A percentile compares a stretch with the other conserved stretches of the same genome.
Conservation (phyloP, 2,888 invertebrate genomes). For the Scrobipalpa costella region DNA sequence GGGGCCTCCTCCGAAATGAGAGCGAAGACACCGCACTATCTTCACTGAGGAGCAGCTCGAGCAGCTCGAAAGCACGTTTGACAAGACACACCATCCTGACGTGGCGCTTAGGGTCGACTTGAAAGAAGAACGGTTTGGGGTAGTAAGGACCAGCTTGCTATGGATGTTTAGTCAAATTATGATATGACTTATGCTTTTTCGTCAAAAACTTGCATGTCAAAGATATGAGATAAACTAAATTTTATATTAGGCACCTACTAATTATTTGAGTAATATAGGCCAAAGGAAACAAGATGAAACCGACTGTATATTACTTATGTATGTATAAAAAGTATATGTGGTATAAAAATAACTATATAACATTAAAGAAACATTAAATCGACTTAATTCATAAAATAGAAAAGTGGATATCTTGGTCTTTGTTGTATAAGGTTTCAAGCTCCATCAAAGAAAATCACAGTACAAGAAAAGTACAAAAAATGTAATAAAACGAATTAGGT, state of each 20-base stretch:
- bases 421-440: conserved; percentile 44
- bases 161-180: no score
- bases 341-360: not conserved
- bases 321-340: not conserved
- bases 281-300: no score
- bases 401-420: conserved; percentile 40
- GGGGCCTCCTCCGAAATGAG: conserved; percentile 93
- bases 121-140: conserved; percentile 99
- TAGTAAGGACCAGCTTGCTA: conserved; percentile 54
- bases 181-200: no score
- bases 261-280: no score
- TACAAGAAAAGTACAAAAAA: conserved; percentile 26
- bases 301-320: no score
- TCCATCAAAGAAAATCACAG: conserved; percentile 28
- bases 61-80: conserved; percentile 97
- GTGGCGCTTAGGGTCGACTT: conserved; percentile 97
- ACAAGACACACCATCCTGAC: conserved; percentile 99
- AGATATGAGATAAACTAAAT: no score
- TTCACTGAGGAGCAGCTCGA: conserved; percentile 99
- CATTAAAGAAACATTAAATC: conserved; percentile 43
- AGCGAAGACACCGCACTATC: conserved; percentile 97
- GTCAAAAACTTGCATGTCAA: no score
- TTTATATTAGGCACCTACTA: no score
- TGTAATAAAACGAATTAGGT: not conserved
- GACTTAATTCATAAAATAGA: conserved; percentile 52